Evolutionary conservation across 2,888 invertebrate genomes (phyloP), one percentile per base, ranked within the genome.

Genomic region (Pollenia labialis): DNA sequence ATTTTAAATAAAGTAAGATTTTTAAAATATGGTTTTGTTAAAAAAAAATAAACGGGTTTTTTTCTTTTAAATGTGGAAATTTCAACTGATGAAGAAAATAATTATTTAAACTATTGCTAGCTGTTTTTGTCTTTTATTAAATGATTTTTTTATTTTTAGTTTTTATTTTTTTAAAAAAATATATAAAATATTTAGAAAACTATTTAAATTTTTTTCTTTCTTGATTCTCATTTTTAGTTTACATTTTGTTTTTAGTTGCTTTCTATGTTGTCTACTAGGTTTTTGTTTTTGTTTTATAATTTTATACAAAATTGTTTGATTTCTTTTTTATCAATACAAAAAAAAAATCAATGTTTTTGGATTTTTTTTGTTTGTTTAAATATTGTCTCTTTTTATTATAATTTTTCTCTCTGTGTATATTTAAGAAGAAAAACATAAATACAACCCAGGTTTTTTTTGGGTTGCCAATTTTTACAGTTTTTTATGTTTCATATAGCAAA

Each of bases 171-270:
- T 76, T 85, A 85, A 88, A 88, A 82, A 88, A 85, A 88, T 88
- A 85, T 83, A 85, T 87, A 87, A 85, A 85, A 86, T 81, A 83
- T 85, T 85, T 88, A 87, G 81, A 84, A 87, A 87, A 87, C 87
- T 87, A 87, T 79, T 80, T 81, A 42, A 79, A 68, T 81, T 81
- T 83, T 64, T 66, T 80, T 81, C 23, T 72, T 60, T 79, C 52
- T 76, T 64, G 44, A 42, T 54, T 62, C 46, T 76, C 12, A 76
- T 75, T 77, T 16, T 69, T 82, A 84, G 66, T 88, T 85, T 88
- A 88, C 66, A 79, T 81, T 32, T 85, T 79, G 11, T 80, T 80
- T 80, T 87, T 74, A 82, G 81, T 68, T 85, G 88, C 75, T 81
- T 87, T 80, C 85, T 88, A 66, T 64, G 52, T 74, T 82, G 50